These are phyloP conservation scores for Dusona sp. DNA, from an alignment of 2,888 invertebrate genomes.

Conservation along the genomic window DNA sequence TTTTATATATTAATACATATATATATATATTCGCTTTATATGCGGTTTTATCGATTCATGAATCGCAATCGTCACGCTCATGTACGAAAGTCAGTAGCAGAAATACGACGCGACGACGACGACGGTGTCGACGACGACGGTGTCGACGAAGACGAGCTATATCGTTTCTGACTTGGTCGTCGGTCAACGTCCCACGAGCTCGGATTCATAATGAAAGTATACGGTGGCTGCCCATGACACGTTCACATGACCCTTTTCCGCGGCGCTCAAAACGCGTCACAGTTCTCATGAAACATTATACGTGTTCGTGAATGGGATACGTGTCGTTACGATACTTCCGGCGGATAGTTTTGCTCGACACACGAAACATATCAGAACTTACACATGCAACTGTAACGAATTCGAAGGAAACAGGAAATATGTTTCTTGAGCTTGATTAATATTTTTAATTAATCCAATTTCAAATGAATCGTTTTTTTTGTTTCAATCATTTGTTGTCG, in stretches of 20 bases:
- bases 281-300: constrained; percentile 84
- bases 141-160: constrained; percentile 28
- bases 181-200: constrained; percentile 82
- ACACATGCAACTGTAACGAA: constrained; percentile 27
- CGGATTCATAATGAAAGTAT: constrained; percentile 78
- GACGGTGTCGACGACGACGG: constrained; percentile 22
- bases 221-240: constrained; percentile 82
- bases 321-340: constrained; percentile 84
- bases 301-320: constrained; percentile 80
- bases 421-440: constrained; percentile 26
- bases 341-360: constrained; percentile 76
- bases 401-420: constrained; percentile 39
- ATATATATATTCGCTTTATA: not conserved
- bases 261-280: constrained; percentile 78
- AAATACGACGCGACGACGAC: constrained; percentile 50
- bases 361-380: constrained; percentile 43
- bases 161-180: constrained; percentile 64
- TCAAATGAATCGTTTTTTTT: not conserved
- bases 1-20: not conserved
- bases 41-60: constrained; percentile 50
- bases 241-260: constrained; percentile 84
- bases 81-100: constrained; percentile 56
- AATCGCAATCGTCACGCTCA: constrained; percentile 52
- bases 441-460: not conserved
- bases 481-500: not conserved